phyloP scores from a whole-genome alignment of 2,113 vertebrate species.

The Phodopus roborovskii region DNA sequence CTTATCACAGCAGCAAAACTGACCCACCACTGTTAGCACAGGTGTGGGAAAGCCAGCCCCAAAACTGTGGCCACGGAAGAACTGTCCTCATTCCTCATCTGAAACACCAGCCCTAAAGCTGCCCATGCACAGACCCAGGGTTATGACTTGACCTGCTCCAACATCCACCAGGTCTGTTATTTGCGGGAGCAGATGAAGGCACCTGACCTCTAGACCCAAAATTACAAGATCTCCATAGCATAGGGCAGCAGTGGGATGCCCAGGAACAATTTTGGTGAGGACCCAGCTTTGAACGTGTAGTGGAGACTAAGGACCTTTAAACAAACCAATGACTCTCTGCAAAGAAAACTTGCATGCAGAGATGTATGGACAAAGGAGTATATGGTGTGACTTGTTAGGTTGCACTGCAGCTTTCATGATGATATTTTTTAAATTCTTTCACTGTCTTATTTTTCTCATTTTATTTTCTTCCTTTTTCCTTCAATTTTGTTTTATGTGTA shows the following conservation, averaged over 20 bases:
- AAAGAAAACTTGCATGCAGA: neutral
- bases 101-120: too few species aligned
- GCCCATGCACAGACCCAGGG: neutral
- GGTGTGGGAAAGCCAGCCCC: too few species aligned
- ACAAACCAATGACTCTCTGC: neutral
- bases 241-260: neutral
- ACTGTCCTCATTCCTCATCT: too few species aligned
- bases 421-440: neutral
- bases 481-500: too few species aligned
- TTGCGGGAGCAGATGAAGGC: neutral
- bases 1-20: too few species aligned
- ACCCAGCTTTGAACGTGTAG: neutral
- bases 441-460: too few species aligned
- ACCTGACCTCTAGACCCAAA: neutral
- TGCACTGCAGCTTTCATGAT: neutral
- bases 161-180: too few species aligned
- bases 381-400: neutral
- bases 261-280: neutral
- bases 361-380: neutral
- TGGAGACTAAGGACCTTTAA: neutral
- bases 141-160: neutral
- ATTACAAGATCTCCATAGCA: neutral
- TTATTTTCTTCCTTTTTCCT: too few species aligned
- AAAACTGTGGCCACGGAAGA: too few species aligned
- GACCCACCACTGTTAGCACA: too few species aligned